Evolutionary conservation across 2,888 invertebrate species (phyloP).

Genomic region (Cyclophora punctaria): DNA sequence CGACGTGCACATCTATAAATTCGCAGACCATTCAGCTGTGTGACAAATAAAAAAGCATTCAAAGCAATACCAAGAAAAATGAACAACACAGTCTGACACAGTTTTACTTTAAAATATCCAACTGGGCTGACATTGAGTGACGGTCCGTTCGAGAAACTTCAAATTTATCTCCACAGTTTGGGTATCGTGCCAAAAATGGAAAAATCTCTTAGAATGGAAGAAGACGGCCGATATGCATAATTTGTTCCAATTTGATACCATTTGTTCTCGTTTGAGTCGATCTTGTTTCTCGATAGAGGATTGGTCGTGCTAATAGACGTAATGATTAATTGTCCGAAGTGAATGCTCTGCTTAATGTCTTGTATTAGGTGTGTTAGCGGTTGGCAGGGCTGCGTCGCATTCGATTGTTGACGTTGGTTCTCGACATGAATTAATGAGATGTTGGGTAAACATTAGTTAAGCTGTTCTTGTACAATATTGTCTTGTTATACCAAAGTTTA

Average conservation of each 20-base stretch:
- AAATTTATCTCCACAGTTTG: conserved; percentile 14
- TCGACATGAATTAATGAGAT: not conserved
- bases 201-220: conserved; percentile 3
- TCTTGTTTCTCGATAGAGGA: conserved; percentile 13
- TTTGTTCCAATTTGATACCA: not conserved
- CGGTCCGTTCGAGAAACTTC: conserved; percentile 18
- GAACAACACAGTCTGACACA: conserved; percentile 15
- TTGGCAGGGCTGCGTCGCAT: not conserved
- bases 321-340: conserved; percentile 14
- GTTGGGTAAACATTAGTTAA: not conserved
- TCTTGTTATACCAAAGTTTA: not conserved
- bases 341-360: not conserved
- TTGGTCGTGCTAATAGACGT: conserved; percentile 15
- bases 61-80: conserved; percentile 13
- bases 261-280: not conserved
- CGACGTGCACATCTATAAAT: conserved; percentile 3
- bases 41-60: conserved; percentile 7
- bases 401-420: not conserved
- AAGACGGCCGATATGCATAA: not conserved
- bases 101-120: conserved; percentile 28
- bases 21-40: conserved; percentile 8
- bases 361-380: not conserved
- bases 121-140: conserved; percentile 30
- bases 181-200: conserved; percentile 24
- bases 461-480: not conserved